A percentile compares a stretch with the other conserved stretches of the same genome.
These are phyloP conservation scores for Eclectus roratus DNA, from an alignment of 2,113 vertebrate genomes.

Conservation along the genomic window DNA sequence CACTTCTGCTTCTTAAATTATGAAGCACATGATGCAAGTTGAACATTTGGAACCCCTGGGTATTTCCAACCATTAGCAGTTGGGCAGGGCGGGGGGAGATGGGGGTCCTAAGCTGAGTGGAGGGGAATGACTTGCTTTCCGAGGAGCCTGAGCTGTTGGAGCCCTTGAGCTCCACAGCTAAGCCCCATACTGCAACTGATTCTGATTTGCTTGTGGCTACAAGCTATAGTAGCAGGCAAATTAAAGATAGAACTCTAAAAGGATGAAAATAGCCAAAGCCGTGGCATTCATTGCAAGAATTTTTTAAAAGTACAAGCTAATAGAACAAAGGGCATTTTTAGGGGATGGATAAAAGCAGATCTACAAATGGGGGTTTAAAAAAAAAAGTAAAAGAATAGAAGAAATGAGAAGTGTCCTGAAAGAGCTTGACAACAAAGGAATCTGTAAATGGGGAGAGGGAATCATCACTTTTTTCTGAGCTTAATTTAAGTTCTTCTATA, in stretches of 20 bases:
- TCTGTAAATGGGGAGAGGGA: neutral
- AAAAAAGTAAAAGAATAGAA: neutral
- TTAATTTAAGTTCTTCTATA: neutral
- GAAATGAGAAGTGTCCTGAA: neutral
- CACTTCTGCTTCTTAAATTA: neutral
- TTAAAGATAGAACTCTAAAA: neutral
- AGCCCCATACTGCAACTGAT: neutral
- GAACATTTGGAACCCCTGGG: neutral
- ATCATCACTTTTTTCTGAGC: neutral
- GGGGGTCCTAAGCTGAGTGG: neutral
- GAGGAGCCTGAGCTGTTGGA: neutral
- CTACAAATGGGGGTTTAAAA: neutral
- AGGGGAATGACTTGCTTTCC: neutral
- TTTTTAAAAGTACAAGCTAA: neutral
- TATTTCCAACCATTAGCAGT: neutral
- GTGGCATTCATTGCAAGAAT: neutral
- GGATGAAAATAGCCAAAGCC: neutral
- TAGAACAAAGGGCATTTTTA: neutral
- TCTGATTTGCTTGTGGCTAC: neutral
- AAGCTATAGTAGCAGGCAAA: neutral
- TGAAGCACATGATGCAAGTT: accelerated
- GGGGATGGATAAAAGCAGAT: neutral
- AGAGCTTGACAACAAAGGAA: neutral
- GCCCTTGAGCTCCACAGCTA: neutral
- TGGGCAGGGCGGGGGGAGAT: accelerated